These are phyloP conservation scores for Eumeta japonica DNA, from an alignment of 1,140 invertebrate species.

Conservation along the genomic window DNA sequence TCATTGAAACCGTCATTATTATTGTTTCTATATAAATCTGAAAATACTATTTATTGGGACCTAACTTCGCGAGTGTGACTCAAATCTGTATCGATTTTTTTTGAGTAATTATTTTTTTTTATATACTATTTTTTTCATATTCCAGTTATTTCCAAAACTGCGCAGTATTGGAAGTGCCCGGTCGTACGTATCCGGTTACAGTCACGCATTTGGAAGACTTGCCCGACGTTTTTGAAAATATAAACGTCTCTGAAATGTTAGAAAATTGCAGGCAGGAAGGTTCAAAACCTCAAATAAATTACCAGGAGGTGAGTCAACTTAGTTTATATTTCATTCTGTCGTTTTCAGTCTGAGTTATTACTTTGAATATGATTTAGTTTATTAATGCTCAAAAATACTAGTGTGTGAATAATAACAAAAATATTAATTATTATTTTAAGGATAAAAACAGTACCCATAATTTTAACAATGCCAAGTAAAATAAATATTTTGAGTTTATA, in stretches of 20 bases:
- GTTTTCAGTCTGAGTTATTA: neutral
- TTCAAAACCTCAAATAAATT: conserved; percentile 25
- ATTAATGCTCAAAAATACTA: neutral
- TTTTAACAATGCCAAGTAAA: too few species aligned
- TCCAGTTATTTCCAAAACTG: conserved; percentile 76
- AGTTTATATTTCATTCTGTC: neutral
- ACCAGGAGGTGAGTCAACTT: conserved; percentile 39
- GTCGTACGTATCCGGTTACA: conserved; percentile 81
- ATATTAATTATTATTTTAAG: too few species aligned
- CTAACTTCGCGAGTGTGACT: too few species aligned
- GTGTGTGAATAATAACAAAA: too few species aligned
- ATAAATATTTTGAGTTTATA: too few species aligned
- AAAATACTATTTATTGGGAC: conserved; percentile 55
- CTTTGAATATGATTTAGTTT: neutral
- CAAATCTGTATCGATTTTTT: too few species aligned
- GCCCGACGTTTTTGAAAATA: conserved; percentile 19
- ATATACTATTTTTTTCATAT: too few species aligned
- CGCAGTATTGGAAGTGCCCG: conserved; percentile 82
- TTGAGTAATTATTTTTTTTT: too few species aligned
- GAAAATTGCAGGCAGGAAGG: conserved; percentile 25
- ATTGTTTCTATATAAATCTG: neutral
- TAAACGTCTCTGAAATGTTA: conserved; percentile 18
- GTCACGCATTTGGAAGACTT: conserved; percentile 81
- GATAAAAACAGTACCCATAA: too few species aligned
- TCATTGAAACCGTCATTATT: neutral